A percentile compares a stretch with the other conserved stretches of the same genome.
phyloP scores from a whole-genome alignment of 2,113 vertebrate species.

The Entelurus aequoreus region DNA sequence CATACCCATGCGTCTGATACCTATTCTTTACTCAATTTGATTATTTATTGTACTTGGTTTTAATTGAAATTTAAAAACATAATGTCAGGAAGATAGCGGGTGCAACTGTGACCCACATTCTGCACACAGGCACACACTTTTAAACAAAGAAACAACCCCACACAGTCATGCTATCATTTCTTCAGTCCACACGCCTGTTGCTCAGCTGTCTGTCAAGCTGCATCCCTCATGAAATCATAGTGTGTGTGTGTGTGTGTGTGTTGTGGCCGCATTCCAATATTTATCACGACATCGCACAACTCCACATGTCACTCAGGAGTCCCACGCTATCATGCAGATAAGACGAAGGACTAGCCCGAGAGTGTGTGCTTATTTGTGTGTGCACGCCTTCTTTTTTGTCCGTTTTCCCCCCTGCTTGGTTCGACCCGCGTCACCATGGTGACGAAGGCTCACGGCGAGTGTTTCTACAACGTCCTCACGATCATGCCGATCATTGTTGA shows the following conservation, averaged over 20 bases:
- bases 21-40: too few species aligned
- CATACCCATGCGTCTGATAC: too few species aligned
- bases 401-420: background rate
- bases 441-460: background rate
- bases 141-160: background rate
- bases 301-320: background rate
- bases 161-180: background rate
- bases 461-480: background rate
- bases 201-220: slow-evolving; percentile 1
- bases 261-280: background rate
- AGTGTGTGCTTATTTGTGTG: background rate
- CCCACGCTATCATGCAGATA: background rate
- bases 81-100: too few species aligned
- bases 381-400: background rate
- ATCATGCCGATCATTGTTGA: background rate
- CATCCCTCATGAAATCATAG: background rate
- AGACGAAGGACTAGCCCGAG: background rate
- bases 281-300: background rate
- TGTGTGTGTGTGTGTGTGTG: background rate
- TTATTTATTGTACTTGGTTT: background rate
- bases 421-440: background rate
- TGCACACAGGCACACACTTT: too few species aligned
- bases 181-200: background rate
- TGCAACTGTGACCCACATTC: too few species aligned
- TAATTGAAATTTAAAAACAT: background rate